Conservation (phyloP, 2,888 invertebrate genomes). For the Clepsis dumicolana region DNA sequence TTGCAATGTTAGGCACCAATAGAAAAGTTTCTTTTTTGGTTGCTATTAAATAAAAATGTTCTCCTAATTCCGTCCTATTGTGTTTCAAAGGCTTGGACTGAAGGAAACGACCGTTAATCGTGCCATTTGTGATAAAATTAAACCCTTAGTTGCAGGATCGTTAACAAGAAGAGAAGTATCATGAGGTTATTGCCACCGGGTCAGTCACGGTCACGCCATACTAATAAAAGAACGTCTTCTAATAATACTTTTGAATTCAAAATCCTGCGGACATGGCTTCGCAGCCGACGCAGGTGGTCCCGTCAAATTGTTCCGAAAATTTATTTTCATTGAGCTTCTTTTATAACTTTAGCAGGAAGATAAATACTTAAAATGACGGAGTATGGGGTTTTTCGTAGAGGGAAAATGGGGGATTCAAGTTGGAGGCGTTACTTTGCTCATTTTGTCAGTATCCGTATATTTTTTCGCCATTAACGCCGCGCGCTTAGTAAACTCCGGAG, state of each 20-base stretch:
- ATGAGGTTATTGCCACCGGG: not conserved
- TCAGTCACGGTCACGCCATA: not conserved
- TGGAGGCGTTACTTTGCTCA: constrained; percentile 7
- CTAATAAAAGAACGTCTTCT: not conserved
- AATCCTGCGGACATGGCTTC: constrained; percentile 6
- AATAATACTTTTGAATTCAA: not conserved
- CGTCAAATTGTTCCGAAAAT: constrained; percentile 10
- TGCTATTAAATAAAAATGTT: too few species aligned
- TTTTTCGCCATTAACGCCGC: constrained; percentile 7
- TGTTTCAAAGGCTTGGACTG: too few species aligned
- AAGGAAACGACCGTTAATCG: too few species aligned
- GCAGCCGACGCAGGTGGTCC: constrained; percentile 17
- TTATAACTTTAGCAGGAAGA: constrained; percentile 18
- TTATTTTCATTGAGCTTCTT: constrained; percentile 22
- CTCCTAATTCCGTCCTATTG: too few species aligned
- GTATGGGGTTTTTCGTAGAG: constrained; percentile 1
- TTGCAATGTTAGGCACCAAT: too few species aligned
- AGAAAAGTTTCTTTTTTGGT: too few species aligned
- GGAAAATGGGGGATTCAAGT: constrained; percentile 10
- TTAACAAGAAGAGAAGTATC: not conserved
- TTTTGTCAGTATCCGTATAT: constrained; percentile 4
- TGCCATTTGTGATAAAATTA: not conserved
- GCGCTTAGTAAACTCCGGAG: not conserved
- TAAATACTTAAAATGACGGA: constrained; percentile 20
- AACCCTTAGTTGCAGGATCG: not conserved